Evolutionary conservation across 2,888 invertebrate species (phyloP).

Genomic region (Hemicrepidius hirtus): DNA sequence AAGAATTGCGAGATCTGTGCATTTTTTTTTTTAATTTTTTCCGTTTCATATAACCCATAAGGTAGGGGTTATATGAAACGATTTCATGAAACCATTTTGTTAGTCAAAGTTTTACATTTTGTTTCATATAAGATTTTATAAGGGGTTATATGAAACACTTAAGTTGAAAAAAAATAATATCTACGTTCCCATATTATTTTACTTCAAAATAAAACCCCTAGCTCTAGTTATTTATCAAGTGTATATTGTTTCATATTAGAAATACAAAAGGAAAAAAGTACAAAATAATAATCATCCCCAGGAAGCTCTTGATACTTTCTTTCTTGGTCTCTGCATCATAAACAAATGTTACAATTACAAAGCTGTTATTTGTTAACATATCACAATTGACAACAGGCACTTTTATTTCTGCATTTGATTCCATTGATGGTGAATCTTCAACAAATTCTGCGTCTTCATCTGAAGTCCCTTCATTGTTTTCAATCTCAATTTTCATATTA

Average conservation of each 20-base stretch:
- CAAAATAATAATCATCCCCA: neutral
- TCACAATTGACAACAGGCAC: neutral
- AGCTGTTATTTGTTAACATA: neutral
- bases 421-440: neutral
- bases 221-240: neutral
- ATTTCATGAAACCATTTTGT: no score
- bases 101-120: no score
- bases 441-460: neutral
- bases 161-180: neutral
- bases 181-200: neutral
- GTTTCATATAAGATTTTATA: no score
- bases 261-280: neutral
- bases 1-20: no score
- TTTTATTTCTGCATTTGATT: neutral
- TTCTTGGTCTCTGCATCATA: neutral
- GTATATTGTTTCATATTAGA: neutral
- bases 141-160: neutral
- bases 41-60: no score
- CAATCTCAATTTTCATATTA: neutral
- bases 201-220: neutral
- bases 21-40: no score
- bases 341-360: neutral
- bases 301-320: neutral
- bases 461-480: constrained; percentile 1
- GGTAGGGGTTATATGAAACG: no score